Evolutionary conservation across 2,888 invertebrate species (phyloP).

Genomic region (Amphipoea lucens): DNA sequence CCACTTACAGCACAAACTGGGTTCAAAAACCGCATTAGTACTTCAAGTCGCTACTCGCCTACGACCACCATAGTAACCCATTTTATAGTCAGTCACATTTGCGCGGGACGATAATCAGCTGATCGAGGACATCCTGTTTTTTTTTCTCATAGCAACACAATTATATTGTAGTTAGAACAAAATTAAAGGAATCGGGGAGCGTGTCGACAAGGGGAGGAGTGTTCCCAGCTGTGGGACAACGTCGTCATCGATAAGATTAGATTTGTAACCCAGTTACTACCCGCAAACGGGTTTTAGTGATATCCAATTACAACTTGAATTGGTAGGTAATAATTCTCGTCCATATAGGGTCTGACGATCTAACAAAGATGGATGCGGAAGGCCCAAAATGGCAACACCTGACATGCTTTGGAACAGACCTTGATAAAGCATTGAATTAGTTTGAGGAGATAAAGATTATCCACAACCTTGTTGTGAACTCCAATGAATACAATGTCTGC

Average conservation of each 20-base stretch:
- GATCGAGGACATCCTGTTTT: constrained; percentile 60
- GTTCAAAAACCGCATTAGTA: constrained; percentile 67
- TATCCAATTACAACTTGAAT: constrained; percentile 28
- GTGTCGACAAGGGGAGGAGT: constrained; percentile 21
- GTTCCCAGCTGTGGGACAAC: constrained; percentile 43
- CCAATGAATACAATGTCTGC: not conserved
- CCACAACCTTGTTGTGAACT: not conserved
- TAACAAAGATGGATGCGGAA: constrained; percentile 33
- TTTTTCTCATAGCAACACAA: constrained; percentile 45
- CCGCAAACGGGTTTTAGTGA: constrained; percentile 22
- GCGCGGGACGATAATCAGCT: constrained; percentile 56
- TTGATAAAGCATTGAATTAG: constrained; percentile 30
- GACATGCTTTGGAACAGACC: constrained; percentile 24
- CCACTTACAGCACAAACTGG: constrained; percentile 40
- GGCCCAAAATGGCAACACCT: constrained; percentile 39
- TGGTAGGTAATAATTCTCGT: constrained; percentile 29
- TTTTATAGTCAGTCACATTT: constrained; percentile 53
- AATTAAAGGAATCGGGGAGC: constrained; percentile 51
- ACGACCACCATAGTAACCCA: constrained; percentile 56
- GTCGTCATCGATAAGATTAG: constrained; percentile 54
- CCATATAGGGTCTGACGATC: constrained; percentile 25
- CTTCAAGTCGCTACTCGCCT: constrained; percentile 36
- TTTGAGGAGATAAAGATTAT: constrained; percentile 8
- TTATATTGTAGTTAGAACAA: constrained; percentile 54
- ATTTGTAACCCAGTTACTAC: constrained; percentile 49